Evolutionary conservation across 2,888 invertebrate genomes (phyloP), one percentile per base, ranked within the genome.

Genomic region (Geotrupes spiniger): DNA sequence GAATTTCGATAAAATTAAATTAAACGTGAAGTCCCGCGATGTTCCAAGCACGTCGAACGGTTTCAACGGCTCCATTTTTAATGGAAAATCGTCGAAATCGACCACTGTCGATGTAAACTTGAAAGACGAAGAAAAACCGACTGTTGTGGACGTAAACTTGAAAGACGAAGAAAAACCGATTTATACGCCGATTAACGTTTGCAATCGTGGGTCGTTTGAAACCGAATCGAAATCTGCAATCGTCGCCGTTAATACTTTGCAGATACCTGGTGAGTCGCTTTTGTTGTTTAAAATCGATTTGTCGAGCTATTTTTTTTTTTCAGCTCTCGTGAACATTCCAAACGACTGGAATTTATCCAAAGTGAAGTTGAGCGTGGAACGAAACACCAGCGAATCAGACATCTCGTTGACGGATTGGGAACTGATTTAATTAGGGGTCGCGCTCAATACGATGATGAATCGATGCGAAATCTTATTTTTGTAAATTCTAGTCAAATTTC

Each of bases 261-360:
- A 21, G 6, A 21, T 6, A 6, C 21, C 21, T 21, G 21, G 21
- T 21, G 6, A 4, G 21, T 21, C 11, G 28, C n/a, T 28, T 2
- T 28, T 28, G 11, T 21, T 21, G 6, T 21, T 21, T 21, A 21
- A 21, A n/a, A n/a, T n/a, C n/a, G n/a, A n/a, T n/a, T n/a, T n/a
- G n/a, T n/a, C n/a, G n/a, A n/a, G 21, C 6, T 4, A 21, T 21
- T 21, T 3, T 21, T 21, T 4, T 4, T 21, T 21, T 21, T 21
- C 6, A 21, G 21, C 21, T 4, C 6, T 21, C 4, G 69, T 79
- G 16, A 71, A 76, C 50, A 66, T 82, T 49, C 82, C 82, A 0
- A 79, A 78, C 41, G 76, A 76, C 27, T 83, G 82, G 82, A 81
- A 80, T 60, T 67, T 82, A 36, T 75, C 76, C 44, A 73, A 76